These are phyloP conservation scores for Muscina levida DNA, from an alignment of 2,888 invertebrate genomes.

Conservation along the genomic window DNA sequence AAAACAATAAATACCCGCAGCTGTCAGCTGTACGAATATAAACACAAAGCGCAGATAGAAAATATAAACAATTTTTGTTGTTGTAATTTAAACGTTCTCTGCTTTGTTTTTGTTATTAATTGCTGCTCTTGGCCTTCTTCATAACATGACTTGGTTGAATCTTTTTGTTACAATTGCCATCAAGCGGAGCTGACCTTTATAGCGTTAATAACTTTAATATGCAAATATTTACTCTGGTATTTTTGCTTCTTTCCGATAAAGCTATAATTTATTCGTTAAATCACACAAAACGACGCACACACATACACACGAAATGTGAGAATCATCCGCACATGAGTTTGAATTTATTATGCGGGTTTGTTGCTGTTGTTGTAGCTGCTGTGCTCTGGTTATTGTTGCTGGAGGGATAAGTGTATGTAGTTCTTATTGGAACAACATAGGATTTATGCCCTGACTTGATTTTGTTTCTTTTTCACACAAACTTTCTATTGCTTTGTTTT, in stretches of 20 bases:
- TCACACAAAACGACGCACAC: not conserved
- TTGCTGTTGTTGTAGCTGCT: too few species aligned
- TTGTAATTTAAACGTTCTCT: not conserved
- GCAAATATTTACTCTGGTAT: conserved; percentile 15
- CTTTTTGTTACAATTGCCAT: conserved; percentile 25
- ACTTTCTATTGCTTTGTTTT: not conserved
- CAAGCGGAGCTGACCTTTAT: not conserved
- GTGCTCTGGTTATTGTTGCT: too few species aligned
- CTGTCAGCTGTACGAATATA: conserved; percentile 53
- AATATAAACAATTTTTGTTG: conserved; percentile 48
- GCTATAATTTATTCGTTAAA: conserved; percentile 11
- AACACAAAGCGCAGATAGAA: conserved; percentile 32
- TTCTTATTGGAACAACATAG: not conserved
- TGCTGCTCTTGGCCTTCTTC: conserved; percentile 25
- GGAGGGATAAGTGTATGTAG: too few species aligned
- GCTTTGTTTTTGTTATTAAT: conserved; percentile 7
- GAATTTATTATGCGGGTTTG: too few species aligned
- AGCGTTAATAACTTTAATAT: conserved; percentile 30
- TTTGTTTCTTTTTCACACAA: not conserved
- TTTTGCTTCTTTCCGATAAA: not conserved
- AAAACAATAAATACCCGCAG: conserved; percentile 35
- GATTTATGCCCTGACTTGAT: not conserved
- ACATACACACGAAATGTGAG: not conserved
- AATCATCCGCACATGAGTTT: not conserved
- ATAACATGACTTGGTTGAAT: not conserved